Conservation (phyloP, 2,888 invertebrate genomes). For the Escarpia spicata region DNA sequence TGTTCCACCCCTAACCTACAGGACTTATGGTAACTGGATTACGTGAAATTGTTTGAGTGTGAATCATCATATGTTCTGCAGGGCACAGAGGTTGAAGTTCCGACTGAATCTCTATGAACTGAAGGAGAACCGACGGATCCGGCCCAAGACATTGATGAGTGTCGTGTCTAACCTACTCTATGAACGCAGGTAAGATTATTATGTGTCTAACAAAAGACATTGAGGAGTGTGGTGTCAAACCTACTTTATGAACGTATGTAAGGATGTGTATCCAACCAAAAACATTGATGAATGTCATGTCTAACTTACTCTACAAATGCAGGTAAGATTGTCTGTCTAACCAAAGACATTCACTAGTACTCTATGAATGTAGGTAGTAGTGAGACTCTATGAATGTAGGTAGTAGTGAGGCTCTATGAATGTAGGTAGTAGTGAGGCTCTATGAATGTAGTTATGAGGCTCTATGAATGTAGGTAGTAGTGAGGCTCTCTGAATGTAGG, state of each 20-base stretch:
- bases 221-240: slow-evolving; percentile 92
- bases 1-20: neutral
- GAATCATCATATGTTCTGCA: slow-evolving; percentile 45
- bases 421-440: no score
- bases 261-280: no score
- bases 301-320: no score
- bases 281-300: no score
- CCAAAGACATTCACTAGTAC: no score
- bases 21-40: neutral
- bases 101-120: slow-evolving; percentile 93
- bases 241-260: slow-evolving; percentile 87
- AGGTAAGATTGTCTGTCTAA: no score
- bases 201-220: slow-evolving; percentile 79
- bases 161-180: slow-evolving; percentile 96
- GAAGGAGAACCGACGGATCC: slow-evolving; percentile 89
- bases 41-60: neutral
- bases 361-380: no score
- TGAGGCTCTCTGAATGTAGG: no score
- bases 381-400: no score
- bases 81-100: slow-evolving; percentile 83
- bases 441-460: no score
- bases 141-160: slow-evolving; percentile 88
- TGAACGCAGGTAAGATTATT: slow-evolving; percentile 74
- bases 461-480: no score
- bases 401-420: no score